Evolutionary conservation across 2,888 invertebrate genomes (phyloP), one percentile per base, ranked within the genome.

Genomic region (Eueremaeus valkanovi): DNA sequence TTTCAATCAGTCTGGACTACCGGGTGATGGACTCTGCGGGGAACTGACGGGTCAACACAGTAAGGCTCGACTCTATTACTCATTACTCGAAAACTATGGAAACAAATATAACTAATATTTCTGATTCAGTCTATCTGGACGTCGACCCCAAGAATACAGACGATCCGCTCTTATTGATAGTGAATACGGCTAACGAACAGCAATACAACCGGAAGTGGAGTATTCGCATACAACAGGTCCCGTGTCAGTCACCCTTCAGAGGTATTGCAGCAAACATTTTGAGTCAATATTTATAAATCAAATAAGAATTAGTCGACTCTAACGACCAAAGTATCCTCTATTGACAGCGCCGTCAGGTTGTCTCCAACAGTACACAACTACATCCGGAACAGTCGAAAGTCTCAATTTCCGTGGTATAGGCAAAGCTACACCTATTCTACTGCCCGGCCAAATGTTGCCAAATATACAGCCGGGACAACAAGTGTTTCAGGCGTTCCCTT

Each of bases 21-120:
- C 77, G n/a, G 70, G 90, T 5, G 90, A 92, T 1, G 87, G 89
- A 0, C 91, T 93, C 72, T 93, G 93, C 80, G 93, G 93, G 5
- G 85, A 85, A 68, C 91, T 92, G 81, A 88, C 88, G 42, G 93
- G 91, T 18, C 90, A 90, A 83, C 93, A 93, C 83, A 76, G 76
- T 76, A 66, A 61, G 73, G 8, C n/a, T 29, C 49, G 3, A 33
- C n/a, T 31, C 8, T 11, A 70, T 18, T 29, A 2, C 11, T 9
- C 21, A 75, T 49, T 9, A 42, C 24, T 18, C 9, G 18, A 66
- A 66, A 36, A n/a, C n/a, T n/a, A n/a, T n/a, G n/a, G n/a, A n/a
- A n/a, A n/a, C n/a, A 33, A n/a, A 70, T 11, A 11, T 16, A 8
- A n/a, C 21, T 33, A n/a, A 61, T 27, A 63, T 29, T 29, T 16